These are phyloP conservation scores for Drosophila atripex DNA, from an alignment of 2,888 invertebrate genomes.

Conservation along the genomic window DNA sequence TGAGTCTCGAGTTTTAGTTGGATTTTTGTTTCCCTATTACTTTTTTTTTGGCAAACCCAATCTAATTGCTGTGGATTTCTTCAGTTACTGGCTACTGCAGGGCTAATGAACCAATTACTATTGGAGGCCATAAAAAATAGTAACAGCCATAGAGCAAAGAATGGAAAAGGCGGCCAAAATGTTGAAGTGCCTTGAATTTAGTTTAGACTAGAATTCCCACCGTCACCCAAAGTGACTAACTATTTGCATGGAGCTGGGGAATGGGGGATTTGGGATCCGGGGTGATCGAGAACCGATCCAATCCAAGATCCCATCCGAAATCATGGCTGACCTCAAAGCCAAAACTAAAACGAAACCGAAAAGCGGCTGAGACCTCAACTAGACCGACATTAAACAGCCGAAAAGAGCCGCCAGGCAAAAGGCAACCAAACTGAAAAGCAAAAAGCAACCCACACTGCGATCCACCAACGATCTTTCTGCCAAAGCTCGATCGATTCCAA, in stretches of 20 bases:
- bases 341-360: slow-evolving; percentile 73
- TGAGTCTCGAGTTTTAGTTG: slow-evolving; percentile 1
- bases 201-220: slow-evolving; percentile 69
- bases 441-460: slow-evolving; percentile 38
- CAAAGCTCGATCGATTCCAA: slow-evolving; percentile 30
- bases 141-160: slow-evolving; percentile 33
- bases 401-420: slow-evolving; percentile 44
- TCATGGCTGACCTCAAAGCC: slow-evolving; percentile 74
- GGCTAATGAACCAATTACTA: slow-evolving; percentile 78
- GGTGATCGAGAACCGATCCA: slow-evolving; percentile 16
- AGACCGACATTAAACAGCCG: slow-evolving; percentile 75
- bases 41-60: slow-evolving; percentile 36
- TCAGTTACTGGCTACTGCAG: slow-evolving; percentile 53
- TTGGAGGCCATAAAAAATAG: slow-evolving; percentile 69
- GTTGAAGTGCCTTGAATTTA: slow-evolving; percentile 51
- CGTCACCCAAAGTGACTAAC: slow-evolving; percentile 53
- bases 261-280: not conserved
- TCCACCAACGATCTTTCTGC: slow-evolving; percentile 29
- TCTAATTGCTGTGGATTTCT: slow-evolving; percentile 58
- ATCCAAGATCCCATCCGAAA: slow-evolving; percentile 49
- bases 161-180: slow-evolving; percentile 52
- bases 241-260: slow-evolving; percentile 43
- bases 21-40: not conserved
- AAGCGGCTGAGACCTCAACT: slow-evolving; percentile 64
- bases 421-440: slow-evolving; percentile 14